Base-by-base conservation (phyloP, 1,140 invertebrate species). In the Heliconius hewitsoni region DNA sequence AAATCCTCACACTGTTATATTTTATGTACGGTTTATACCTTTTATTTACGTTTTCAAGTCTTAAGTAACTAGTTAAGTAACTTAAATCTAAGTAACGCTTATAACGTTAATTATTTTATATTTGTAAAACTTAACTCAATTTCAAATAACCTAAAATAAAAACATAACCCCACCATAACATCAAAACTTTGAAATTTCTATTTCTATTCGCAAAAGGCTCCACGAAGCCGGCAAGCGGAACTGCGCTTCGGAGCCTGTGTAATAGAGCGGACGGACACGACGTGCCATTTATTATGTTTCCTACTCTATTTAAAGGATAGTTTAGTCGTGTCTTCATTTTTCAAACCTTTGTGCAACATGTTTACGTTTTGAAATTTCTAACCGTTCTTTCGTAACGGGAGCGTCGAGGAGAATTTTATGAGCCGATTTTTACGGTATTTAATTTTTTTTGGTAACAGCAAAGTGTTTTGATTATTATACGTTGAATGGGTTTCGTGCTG, bases 281-380 rank as follows among this genome's bases (percentile, higher is more conserved):
- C 83, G 52, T 81, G 81, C 82, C 82, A 85, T 85, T 85, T 84
- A 83, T 85, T 83, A 85, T 79, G 80, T 80, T 84, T 85, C 83
- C 83, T 82, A 81, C 52, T 82, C 84, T 76, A 84, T 85, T 85
- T 85, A 85, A 84, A 85, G 81, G 78, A 78, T 79, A 85, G 79
- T 85, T 85, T 84, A 82, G 73, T 72, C 76, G 46, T 78, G 79
- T 81, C 79, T 71, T 83, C 82, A 85, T 84, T 81, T 85, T 82
- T 85, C 82, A 81, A 80, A 81, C 81, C 52, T 82, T 79, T 82
- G 73, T 79, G 79, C 74, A 81, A 83, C 79, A 84, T 76, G 71
- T 77, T 82, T 73, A 78, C 42, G 73, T 78, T 73, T 83, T n/a
- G 78, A 81, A 82, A 83, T 81, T 85, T 84, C 80, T 84, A 81